phyloP scores from a whole-genome alignment of 2,888 invertebrate species.

The Tachina grossa region DNA sequence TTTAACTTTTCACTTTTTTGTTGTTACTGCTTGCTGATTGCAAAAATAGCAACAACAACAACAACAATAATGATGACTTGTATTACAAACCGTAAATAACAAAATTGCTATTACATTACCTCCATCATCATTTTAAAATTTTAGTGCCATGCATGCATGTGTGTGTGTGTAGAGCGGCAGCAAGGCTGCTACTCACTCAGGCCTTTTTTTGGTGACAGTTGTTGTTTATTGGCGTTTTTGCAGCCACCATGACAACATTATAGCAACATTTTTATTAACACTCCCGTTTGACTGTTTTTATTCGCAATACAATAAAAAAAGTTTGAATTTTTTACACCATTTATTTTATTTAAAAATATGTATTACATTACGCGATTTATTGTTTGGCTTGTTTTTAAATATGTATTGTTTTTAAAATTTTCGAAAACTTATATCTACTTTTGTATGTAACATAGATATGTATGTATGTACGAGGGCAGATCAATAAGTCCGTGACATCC shows the following conservation, averaged over 20 bases:
- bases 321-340: slow-evolving; percentile 65
- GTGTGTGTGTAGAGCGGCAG: not conserved
- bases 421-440: no score
- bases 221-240: slow-evolving; percentile 79
- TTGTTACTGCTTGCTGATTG: not conserved
- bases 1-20: slow-evolving; percentile 61
- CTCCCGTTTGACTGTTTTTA: not conserved
- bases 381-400: slow-evolving; percentile 21
- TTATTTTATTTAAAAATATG: slow-evolving; percentile 51
- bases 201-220: slow-evolving; percentile 79
- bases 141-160: slow-evolving; percentile 29
- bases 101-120: slow-evolving; percentile 26
- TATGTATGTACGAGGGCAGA: no score
- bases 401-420: no score
- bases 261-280: slow-evolving; percentile 65
- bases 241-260: slow-evolving; percentile 82
- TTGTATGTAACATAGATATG: no score
- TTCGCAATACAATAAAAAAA: slow-evolving; percentile 38
- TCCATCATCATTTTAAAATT: slow-evolving; percentile 45
- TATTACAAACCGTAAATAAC: slow-evolving; percentile 66
- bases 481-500: no score
- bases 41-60: not conserved
- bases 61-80: slow-evolving; percentile 40
- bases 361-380: slow-evolving; percentile 22
- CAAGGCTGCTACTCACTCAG: not conserved